Evolutionary conservation across 2,113 vertebrate species (phyloP).

Genomic region (Toxostoma redivivum): DNA sequence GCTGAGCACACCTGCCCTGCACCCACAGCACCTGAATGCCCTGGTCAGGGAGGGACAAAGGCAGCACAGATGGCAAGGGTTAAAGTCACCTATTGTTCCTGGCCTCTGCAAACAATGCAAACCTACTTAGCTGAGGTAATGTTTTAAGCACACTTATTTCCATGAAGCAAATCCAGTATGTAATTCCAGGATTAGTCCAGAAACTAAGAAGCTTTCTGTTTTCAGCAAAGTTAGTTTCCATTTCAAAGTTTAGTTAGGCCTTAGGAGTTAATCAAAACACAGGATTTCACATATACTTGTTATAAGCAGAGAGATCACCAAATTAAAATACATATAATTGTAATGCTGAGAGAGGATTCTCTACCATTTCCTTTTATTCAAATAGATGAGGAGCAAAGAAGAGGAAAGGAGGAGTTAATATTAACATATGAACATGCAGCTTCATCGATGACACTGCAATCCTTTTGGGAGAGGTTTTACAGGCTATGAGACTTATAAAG

Average conservation of each 20-base stretch:
- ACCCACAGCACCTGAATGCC: not conserved
- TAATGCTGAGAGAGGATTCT: not conserved
- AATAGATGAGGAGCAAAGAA: not conserved
- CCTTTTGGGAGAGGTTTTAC: not conserved
- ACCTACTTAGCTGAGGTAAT: not conserved
- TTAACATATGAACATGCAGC: accelerated
- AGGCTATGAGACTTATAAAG: not conserved
- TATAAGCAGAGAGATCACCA: not conserved
- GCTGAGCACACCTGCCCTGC: not conserved
- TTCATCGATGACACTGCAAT: not conserved
- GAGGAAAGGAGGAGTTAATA: not conserved
- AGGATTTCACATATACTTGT: not conserved
- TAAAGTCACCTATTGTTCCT: not conserved
- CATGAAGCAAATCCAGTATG: constrained; percentile 38
- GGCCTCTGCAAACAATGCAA: not conserved
- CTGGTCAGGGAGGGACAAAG: not conserved
- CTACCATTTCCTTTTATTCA: not conserved
- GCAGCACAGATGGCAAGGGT: not conserved
- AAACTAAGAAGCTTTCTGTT: constrained; percentile 42
- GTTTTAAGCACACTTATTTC: constrained; percentile 35
- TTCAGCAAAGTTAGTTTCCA: constrained; percentile 40
- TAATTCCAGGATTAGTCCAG: constrained; percentile 49
- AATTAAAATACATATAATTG: not conserved
- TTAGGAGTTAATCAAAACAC: constrained; percentile 8
- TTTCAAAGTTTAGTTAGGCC: constrained; percentile 37